Conservation (phyloP, 2,113 vertebrate species). For the Rafetus swinhoei region DNA sequence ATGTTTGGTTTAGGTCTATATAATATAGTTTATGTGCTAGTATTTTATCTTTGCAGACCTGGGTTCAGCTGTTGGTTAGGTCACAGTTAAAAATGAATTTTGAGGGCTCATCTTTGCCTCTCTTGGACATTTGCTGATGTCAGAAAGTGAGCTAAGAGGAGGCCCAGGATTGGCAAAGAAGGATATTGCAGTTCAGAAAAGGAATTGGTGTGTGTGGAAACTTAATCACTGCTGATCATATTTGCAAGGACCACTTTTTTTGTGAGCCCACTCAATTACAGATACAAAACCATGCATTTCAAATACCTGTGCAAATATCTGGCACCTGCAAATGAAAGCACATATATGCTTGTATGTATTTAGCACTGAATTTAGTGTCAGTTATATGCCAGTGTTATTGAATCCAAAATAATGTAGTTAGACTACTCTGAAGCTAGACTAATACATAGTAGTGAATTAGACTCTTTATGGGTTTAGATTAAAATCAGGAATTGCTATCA, state of each 20-base stretch:
- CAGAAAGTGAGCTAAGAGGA: not conserved
- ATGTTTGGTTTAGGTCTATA: not conserved
- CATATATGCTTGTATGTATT: fast-evolving
- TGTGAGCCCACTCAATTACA: not conserved
- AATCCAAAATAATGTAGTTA: not conserved
- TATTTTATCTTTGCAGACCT: slow-evolving; percentile 8
- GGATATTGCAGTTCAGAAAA: fast-evolving
- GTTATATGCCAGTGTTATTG: not conserved
- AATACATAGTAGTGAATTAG: not conserved
- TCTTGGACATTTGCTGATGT: not conserved
- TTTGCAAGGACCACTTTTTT: not conserved
- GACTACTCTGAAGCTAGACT: not conserved
- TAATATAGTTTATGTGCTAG: not conserved
- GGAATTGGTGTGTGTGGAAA: not conserved
- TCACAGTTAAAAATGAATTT: not conserved
- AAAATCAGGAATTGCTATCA: not conserved
- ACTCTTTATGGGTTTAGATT: not conserved
- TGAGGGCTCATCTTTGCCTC: not conserved
- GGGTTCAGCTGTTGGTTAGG: not conserved
- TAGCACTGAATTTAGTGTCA: not conserved
- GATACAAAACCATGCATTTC: not conserved
- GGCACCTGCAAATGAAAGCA: not conserved
- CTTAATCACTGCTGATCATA: not conserved
- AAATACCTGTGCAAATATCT: fast-evolving
- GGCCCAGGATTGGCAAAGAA: not conserved